Percentiles rank a stretch among this genome's conserved stretches.
phyloP scores from a whole-genome alignment of 2,888 invertebrate genomes.

The Caenorhabditis sp. region DNA sequence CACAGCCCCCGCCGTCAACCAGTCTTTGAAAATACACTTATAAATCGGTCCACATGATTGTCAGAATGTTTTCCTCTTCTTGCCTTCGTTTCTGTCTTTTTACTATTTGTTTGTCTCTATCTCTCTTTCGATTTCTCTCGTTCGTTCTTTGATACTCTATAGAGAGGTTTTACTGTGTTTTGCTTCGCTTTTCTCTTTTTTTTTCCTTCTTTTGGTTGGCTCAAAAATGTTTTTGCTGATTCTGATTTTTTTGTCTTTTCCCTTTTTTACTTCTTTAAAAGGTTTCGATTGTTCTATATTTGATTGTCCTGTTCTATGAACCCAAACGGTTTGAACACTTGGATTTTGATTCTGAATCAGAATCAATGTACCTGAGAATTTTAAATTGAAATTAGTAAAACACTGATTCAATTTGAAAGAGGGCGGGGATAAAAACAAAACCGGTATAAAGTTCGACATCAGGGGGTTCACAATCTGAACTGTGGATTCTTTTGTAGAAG shows the following conservation, averaged over 20 bases:
- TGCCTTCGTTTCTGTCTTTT: slow-evolving; percentile 3
- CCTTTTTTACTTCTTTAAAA: too few species aligned
- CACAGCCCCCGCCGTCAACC: background rate
- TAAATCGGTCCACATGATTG: slow-evolving; percentile 37
- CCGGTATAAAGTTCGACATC: slow-evolving; percentile 16
- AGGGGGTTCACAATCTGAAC: slow-evolving; percentile 49
- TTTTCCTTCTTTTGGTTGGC: background rate
- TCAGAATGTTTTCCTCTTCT: background rate
- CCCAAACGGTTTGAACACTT: background rate
- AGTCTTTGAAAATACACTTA: slow-evolving; percentile 23
- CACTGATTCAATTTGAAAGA: slow-evolving; percentile 11
- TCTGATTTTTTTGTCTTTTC: too few species aligned
- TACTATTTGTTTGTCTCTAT: slow-evolving; percentile 49
- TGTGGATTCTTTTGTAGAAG: slow-evolving; percentile 23
- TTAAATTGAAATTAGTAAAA: background rate
- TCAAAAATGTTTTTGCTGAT: too few species aligned
- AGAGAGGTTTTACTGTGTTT: background rate
- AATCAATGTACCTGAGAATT: background rate
- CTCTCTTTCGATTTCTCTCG: slow-evolving; percentile 10
- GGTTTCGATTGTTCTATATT: background rate
- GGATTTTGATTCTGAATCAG: background rate
- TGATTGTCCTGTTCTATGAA: background rate
- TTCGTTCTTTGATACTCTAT: slow-evolving; percentile 48
- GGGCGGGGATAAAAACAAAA: slow-evolving; percentile 9
- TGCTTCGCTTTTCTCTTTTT: slow-evolving; percentile 1